Base-by-base conservation (phyloP, 2,888 invertebrate species). In the Tetheella fluctuosa region DNA sequence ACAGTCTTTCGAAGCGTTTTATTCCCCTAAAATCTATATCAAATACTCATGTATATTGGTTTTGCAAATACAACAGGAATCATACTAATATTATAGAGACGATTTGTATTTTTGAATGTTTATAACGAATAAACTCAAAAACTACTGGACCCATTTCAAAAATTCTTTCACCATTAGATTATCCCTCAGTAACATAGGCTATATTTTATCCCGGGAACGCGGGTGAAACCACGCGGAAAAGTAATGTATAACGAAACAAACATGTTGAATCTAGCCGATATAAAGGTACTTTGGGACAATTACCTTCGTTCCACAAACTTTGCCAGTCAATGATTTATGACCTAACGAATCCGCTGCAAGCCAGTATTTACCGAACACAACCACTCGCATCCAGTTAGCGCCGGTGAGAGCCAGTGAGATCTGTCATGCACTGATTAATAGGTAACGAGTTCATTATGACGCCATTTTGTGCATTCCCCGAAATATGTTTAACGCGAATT, bases 361-460 rank as follows among this genome's bases (percentile, higher is more conserved):
- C 20, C 48, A 48, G 20, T 48, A 48, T 48, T 48, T 48, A 20
- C 48, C 20, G 20, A 20, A 20, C 48, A 20, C 48, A 20, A 20
- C 48, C 48, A 20, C 48, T 48, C 48, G 48, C 42, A 42, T 17
- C 17, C 15, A 42, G 42, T 42, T 42, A 42, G 17, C 42, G 17
- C 42, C 7, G 42, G n/a, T 48, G 48, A 48, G 48, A 48, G 20
- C 20, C 48, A 7, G 20, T n/a, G 48, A 10, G 20, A 48, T 48
- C 48, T 20, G 48, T 48, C 48, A 48, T 48, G 48, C 48, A 48
- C 48, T 48, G 48, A 48, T 48, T 48, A 20, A 48, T 48, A 42
- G 42, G 42, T 48, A 48, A 48, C 48, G 48, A 10, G 48, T 17
- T 20, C 48, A 48, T 48, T 20, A 48, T 48, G 48, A 48, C 48